A percentile compares a stretch with the other conserved stretches of the same genome.
These are phyloP conservation scores for Sternotherus odoratus DNA, from an alignment of 2,797 vertebrate genomes.

Conservation along the genomic window DNA sequence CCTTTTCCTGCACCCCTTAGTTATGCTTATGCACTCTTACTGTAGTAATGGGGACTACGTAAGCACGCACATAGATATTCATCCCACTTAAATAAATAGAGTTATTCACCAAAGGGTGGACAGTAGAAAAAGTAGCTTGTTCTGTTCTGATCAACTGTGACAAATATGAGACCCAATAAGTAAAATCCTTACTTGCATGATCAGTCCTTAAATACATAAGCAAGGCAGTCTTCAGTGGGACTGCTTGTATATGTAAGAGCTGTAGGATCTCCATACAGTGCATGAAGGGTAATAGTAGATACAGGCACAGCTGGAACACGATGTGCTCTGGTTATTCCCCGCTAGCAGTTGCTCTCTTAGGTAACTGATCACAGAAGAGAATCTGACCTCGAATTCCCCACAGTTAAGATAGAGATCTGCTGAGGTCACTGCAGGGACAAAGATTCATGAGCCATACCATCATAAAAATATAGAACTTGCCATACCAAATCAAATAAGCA, in stretches of 20 bases:
- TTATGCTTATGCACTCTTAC: neutral
- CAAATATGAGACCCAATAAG: neutral
- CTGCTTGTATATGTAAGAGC: neutral
- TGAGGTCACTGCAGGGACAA: neutral
- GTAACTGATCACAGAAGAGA: neutral
- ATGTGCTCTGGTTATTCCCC: neutral
- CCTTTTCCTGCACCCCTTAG: neutral
- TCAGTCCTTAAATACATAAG: neutral
- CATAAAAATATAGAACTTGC: neutral
- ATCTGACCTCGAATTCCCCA: rapidly evolving
- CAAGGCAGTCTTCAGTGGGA: neutral
- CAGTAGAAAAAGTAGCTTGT: neutral
- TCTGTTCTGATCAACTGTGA: neutral
- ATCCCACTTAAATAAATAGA: rapidly evolving
- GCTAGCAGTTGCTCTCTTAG: neutral
- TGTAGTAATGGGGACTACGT: rapidly evolving
- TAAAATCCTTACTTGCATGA: neutral
- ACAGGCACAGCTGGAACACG: rapidly evolving
- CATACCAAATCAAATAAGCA: neutral
- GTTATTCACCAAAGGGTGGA: neutral
- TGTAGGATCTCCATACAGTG: rapidly evolving
- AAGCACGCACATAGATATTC: rapidly evolving
- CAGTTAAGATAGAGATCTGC: neutral
- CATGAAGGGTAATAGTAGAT: neutral
- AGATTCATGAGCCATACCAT: neutral